Evolutionary conservation across 2,113 vertebrate genomes (phyloP), one percentile per base, ranked within the genome.

Genomic region (Promerops cafer): DNA sequence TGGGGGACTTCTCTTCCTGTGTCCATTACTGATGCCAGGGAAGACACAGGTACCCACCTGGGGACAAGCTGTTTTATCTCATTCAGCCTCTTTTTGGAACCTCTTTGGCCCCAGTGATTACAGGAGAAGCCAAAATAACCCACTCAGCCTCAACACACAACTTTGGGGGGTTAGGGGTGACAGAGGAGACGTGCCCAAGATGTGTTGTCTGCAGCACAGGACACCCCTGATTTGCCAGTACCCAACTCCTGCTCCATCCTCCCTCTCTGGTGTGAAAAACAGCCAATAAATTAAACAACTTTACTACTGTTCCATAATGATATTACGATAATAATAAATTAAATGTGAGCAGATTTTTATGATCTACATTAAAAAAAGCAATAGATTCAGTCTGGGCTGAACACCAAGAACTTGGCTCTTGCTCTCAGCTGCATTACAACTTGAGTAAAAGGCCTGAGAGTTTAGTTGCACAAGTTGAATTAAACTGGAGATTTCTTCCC

Each of bases 321-420:
- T 96, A 94, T 97, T 90, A 93, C 95, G 76, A 97, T 96, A 96
- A 95, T 96, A 90, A 97, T 97, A 96, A 97, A 97, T 95, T 93
- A 95, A 80, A 90, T 78, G 76, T 12, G 86, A 95, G 88, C 93
- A 96, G 85, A 60, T 94, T 96, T 97, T 96, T 97, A 97, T 78
- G 63, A 81, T 83, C 76, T 72, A 30, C 94, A 95, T 95, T 19
- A 90, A 96, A 95, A 78, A 65, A 31, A 5, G 82, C 74, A 91
- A 90, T 94, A 94, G 92, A 93, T 92, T 93, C 44, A 77, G 82
- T 63, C 90, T 83, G 95, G 90, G 96, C 96, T 93, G 95, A 95
- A 96, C 94, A 96, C 88, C 95, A 97, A 95, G 95, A 96, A 91
- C 95, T 86, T 30, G 1, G 78, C 82, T 95, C 61, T 42, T 59